These are phyloP conservation scores for Ooceraea biroi DNA, from an alignment of 1,140 invertebrate species.

Conservation along the genomic window DNA sequence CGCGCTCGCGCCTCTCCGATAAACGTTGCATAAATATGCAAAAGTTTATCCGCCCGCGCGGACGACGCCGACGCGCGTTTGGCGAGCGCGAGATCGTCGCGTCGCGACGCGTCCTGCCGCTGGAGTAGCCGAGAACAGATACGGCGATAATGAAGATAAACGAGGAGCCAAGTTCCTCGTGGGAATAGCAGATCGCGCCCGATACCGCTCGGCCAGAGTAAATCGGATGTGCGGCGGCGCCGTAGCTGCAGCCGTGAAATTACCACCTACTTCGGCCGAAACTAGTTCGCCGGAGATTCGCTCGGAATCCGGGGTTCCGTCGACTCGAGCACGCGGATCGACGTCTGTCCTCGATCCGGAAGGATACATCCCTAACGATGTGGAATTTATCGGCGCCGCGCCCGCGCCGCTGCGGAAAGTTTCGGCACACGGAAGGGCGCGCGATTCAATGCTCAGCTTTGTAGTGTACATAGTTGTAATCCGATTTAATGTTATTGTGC, in stretches of 20 bases:
- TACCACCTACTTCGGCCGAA: constrained; percentile 54
- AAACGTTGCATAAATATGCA: constrained; percentile 72
- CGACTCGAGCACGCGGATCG: background rate
- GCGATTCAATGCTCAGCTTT: too few species aligned
- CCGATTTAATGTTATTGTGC: too few species aligned
- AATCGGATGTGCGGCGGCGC: constrained; percentile 40
- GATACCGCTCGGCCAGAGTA: constrained; percentile 51
- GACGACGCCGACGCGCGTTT: constrained; percentile 34
- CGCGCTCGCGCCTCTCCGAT: constrained; percentile 7
- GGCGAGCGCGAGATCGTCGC: constrained; percentile 7
- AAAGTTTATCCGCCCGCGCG: constrained; percentile 64
- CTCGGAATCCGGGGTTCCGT: background rate
- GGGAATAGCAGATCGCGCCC: constrained; percentile 71
- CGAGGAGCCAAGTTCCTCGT: constrained; percentile 72
- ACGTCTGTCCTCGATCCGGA: background rate
- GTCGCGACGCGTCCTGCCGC: constrained; percentile 12
- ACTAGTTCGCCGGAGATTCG: constrained; percentile 29
- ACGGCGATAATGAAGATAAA: constrained; percentile 77
- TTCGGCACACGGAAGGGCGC: background rate
- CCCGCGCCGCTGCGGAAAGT: too few species aligned
- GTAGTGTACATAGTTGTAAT: too few species aligned
- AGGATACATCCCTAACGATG: background rate
- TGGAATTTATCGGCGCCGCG: background rate
- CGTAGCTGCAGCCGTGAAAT: constrained; percentile 35
- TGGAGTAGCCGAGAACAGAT: constrained; percentile 57